phyloP scores from a whole-genome alignment of 2,113 vertebrate species.

The Chascanopsetta lugubris region DNA sequence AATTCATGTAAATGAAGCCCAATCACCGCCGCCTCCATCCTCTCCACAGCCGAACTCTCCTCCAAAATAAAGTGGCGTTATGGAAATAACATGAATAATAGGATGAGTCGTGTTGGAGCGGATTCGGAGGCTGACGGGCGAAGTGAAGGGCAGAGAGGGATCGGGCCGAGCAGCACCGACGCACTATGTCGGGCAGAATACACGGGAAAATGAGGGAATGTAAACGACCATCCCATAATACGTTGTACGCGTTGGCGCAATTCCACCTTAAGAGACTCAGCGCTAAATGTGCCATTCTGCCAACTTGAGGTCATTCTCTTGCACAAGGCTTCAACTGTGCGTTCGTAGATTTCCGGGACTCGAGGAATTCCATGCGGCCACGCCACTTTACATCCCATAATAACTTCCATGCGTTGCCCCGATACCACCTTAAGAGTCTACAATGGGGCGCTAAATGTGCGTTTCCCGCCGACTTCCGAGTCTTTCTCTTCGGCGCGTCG shows the following conservation, averaged over 20 bases:
- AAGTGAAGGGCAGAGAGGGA: conserved; percentile 26
- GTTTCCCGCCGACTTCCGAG: too few relatives aligned
- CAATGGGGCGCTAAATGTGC: too few relatives aligned
- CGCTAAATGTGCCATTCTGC: background rate
- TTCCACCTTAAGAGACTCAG: background rate
- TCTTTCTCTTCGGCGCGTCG: too few relatives aligned
- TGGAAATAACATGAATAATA: conserved; percentile 43
- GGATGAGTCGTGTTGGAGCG: conserved; percentile 18
- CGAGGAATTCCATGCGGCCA: too few relatives aligned
- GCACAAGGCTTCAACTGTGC: too few relatives aligned
- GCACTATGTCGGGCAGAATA: conserved; percentile 12
- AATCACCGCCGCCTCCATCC: conserved; percentile 10
- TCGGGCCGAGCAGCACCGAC: conserved; percentile 19
- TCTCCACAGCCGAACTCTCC: background rate
- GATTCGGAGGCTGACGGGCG: conserved; percentile 28
- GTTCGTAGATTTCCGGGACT: too few relatives aligned
- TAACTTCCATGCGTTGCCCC: too few relatives aligned
- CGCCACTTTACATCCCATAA: too few relatives aligned
- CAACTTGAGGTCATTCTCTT: too few relatives aligned
- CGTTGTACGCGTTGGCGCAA: background rate
- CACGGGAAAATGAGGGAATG: conserved; percentile 9
- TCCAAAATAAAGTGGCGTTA: conserved; percentile 26
- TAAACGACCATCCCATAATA: conserved; percentile 2
- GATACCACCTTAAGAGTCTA: too few relatives aligned
- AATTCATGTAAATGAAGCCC: conserved; percentile 10